Evolutionary conservation across 2,113 vertebrate genomes (phyloP).

Genomic region (Microcebus ravelobensis): DNA sequence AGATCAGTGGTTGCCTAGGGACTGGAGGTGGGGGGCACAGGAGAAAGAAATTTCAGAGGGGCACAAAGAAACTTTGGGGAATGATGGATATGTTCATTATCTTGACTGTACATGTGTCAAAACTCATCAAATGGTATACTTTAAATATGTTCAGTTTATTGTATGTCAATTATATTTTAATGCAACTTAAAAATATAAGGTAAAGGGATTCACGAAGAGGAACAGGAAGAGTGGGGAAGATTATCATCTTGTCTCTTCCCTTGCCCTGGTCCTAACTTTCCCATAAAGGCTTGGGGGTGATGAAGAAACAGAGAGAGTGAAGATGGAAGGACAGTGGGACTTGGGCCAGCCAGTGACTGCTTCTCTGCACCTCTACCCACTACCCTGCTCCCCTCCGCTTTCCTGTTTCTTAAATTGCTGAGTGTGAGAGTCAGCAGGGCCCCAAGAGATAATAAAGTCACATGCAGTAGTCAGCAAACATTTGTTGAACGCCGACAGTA

Average conservation of each 20-base stretch:
- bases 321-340: not conserved
- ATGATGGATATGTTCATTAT: constrained; percentile 67
- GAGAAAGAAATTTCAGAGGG: constrained; percentile 51
- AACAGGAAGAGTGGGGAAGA: not conserved
- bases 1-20: constrained; percentile 61
- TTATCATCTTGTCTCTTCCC: not conserved
- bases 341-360: not conserved
- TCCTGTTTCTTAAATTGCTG: not conserved
- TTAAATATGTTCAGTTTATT: constrained; percentile 70
- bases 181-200: constrained; percentile 43
- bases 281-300: not conserved
- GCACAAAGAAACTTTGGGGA: constrained; percentile 46
- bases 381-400: too few relatives aligned
- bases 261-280: not conserved
- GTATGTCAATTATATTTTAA: constrained; percentile 64
- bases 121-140: constrained; percentile 70
- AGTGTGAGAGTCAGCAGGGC: not conserved
- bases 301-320: not conserved
- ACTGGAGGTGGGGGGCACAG: not conserved
- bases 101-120: constrained; percentile 68
- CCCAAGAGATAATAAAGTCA: not conserved
- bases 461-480: not conserved
- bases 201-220: not conserved
- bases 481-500: not conserved
- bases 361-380: not conserved